Evolutionary conservation across 1,140 invertebrate species (phyloP), one percentile per base, ranked within the genome.

Genomic region (Odontomachus brunneus): DNA sequence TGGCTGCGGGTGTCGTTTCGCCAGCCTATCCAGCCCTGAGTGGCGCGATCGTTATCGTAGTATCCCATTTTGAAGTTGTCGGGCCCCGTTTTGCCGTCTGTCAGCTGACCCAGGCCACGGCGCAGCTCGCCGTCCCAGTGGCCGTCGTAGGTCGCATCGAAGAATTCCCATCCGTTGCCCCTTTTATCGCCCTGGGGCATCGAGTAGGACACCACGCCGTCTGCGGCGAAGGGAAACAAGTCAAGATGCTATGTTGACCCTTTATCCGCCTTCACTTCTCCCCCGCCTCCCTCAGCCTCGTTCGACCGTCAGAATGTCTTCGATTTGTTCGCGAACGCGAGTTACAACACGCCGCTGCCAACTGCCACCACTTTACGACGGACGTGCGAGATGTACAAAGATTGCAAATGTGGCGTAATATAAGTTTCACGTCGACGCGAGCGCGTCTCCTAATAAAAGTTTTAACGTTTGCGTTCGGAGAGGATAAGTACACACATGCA

Each of bases 21-120:
- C 98, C 98, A 99, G 1, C 98, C 98, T n/a, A 99, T 97, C 98
- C 98, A 99, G 26, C 97, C 96, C 90, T 97, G 96, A 15, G 84
- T 83, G 38, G 65, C 33, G 29, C 94, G 94, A 94, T 93, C 94
- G 55, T 96, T 95, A 63, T 94, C 94, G 76, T 95, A 94, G 63
- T 95, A 95, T 73, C 96, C 95, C 73, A 95, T 93, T 91, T 97
- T 97, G 92, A 97, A 97, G 92, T 97, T 96, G 82, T 96, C 96
- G 1, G 95, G 95, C 0, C 97, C 97, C 11, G 94, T 92, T 86
- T 94, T 95, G 17, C 97, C 97, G 91, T 97, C 97, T 15, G 95
- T 96, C 72, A 97, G 92, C 88, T 96, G 96, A 26, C 97, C 97
- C 2, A 97, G 90, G 2, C 97, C 97, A 49, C 95, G 94, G 11